A percentile compares a stretch with the other conserved stretches of the same genome.
phyloP scores from a whole-genome alignment of 2,113 vertebrate genomes.

The zebrafish (Danio rerio) region DNA sequence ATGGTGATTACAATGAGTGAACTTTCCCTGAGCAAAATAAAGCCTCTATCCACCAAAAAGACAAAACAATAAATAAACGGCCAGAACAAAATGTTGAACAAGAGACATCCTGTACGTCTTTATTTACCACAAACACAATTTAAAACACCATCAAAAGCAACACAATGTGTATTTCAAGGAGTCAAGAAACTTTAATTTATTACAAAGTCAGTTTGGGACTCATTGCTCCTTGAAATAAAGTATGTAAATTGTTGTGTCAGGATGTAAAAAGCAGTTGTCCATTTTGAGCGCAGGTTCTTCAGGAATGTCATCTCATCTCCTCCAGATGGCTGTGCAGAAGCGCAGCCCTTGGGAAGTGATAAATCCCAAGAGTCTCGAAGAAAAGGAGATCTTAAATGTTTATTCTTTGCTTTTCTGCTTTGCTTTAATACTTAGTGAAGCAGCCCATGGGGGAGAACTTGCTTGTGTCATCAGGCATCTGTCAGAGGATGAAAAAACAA shows the following conservation, averaged over 20 bases:
- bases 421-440: conserved; percentile 27
- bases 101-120: no score
- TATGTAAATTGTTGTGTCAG: neutral
- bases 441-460: neutral
- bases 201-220: neutral
- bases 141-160: no score
- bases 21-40: no score
- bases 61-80: no score
- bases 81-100: no score
- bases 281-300: neutral
- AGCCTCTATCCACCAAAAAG: no score
- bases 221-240: neutral
- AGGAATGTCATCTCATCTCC: conserved; percentile 13
- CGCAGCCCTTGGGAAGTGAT: neutral
- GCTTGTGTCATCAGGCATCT: conserved; percentile 8
- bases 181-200: no score
- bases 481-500: neutral
- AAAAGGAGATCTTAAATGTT: conserved; percentile 29
- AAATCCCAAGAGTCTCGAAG: conserved; percentile 4
- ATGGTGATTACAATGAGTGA: no score
- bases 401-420: conserved; percentile 22
- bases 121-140: no score
- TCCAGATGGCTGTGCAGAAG: conserved; percentile 26
- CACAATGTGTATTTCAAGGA: no score
- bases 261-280: neutral